phyloP scores from a whole-genome alignment of 2,797 vertebrate species.

The Parotocinclus haroldoi region DNA sequence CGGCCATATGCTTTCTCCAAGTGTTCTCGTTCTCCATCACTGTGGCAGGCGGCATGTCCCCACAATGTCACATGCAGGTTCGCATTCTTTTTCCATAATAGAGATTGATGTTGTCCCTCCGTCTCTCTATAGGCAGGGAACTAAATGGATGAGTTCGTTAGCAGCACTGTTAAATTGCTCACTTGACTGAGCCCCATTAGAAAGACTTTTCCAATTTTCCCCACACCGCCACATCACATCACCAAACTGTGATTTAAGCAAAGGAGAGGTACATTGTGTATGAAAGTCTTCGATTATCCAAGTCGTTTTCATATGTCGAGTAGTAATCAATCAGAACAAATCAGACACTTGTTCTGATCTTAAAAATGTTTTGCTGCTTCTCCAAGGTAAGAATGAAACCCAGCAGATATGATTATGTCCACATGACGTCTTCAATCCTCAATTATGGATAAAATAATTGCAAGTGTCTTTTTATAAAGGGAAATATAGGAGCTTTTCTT shows the following conservation, averaged over 20 bases:
- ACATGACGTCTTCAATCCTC: conserved; percentile 10
- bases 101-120: conserved; percentile 69
- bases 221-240: background rate
- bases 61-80: background rate
- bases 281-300: background rate
- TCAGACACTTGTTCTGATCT: conserved; percentile 14
- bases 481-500: background rate
- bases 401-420: conserved; percentile 2
- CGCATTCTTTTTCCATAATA: conserved; percentile 68
- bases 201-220: conserved; percentile 12
- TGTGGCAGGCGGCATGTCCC: background rate
- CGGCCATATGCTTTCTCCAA: background rate
- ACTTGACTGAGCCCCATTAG: conserved; percentile 25
- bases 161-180: conserved; percentile 51
- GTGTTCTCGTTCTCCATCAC: background rate
- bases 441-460: too few relatives aligned
- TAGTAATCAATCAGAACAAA: conserved; percentile 14
- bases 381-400: conserved; percentile 2
- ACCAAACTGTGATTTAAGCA: background rate
- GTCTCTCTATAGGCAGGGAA: conserved; percentile 59
- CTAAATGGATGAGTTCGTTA: conserved; percentile 76
- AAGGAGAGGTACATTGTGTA: background rate
- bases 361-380: conserved; percentile 5
- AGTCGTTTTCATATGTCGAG: conserved; percentile 13
- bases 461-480: too few relatives aligned